These are phyloP conservation scores for Gymnothorax javanicus DNA, from an alignment of 2,797 vertebrate genomes.

Conservation along the genomic window DNA sequence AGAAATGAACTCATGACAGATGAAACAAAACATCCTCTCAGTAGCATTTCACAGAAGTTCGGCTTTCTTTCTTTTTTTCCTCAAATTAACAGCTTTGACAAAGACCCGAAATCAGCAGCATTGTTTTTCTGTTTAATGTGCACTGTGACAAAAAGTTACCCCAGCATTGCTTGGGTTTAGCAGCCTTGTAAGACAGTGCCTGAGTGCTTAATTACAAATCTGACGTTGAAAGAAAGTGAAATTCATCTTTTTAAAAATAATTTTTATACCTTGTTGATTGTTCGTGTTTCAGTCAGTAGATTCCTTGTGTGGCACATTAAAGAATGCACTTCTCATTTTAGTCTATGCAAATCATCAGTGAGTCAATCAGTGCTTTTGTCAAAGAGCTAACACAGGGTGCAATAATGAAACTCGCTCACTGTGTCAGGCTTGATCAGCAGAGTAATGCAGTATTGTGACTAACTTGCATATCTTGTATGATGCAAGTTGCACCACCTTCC, in stretches of 20 bases:
- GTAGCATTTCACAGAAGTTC: background rate
- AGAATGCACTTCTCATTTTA: background rate
- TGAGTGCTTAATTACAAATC: slow-evolving; percentile 27
- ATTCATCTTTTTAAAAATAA: background rate
- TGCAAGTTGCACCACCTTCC: background rate
- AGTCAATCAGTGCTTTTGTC: background rate
- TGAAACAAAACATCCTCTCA: background rate
- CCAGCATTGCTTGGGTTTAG: slow-evolving; percentile 2
- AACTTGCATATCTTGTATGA: background rate
- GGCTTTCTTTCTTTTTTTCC: background rate
- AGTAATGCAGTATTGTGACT: background rate
- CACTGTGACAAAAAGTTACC: background rate
- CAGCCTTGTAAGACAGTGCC: slow-evolving; percentile 11
- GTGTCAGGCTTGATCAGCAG: background rate
- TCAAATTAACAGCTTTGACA: slow-evolving; percentile 3
- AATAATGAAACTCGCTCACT: background rate
- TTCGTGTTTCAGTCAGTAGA: background rate
- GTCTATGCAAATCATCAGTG: slow-evolving; percentile 14
- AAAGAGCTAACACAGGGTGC: background rate
- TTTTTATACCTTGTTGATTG: background rate
- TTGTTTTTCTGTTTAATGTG: slow-evolving; percentile 12
- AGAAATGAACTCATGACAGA: background rate
- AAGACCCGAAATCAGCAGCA: background rate
- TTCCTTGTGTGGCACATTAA: slow-evolving; percentile 17
- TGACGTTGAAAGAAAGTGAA: slow-evolving; percentile 8